A percentile compares a stretch with the other conserved stretches of the same genome.
Conservation (phyloP, 2,888 invertebrate genomes). For the Lacanobia oleracea region DNA sequence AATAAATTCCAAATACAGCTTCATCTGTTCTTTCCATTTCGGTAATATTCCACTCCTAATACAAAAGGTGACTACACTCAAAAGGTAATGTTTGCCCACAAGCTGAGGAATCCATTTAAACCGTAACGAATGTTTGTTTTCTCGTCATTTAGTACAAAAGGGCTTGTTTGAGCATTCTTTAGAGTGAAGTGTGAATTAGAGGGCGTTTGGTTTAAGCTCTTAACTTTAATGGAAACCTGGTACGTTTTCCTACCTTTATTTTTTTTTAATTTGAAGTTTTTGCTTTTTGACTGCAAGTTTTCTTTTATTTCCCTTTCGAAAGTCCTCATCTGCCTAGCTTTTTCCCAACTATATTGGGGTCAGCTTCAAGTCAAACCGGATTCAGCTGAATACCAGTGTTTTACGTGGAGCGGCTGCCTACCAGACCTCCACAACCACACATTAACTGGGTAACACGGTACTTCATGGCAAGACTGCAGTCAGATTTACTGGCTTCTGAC, state of each 20-base stretch:
- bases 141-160: constrained; percentile 42
- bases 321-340: too few species aligned
- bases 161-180: constrained; percentile 43
- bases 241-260: constrained; percentile 34
- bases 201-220: constrained; percentile 31
- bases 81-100: constrained; percentile 43
- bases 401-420: too few species aligned
- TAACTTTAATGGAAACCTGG: constrained; percentile 38
- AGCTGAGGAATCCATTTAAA: constrained; percentile 42
- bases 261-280: constrained; percentile 27
- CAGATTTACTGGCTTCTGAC: too few species aligned
- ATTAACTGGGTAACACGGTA: too few species aligned
- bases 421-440: too few species aligned
- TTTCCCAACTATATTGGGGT: too few species aligned
- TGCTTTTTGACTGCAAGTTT: neutral
- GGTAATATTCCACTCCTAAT: neutral
- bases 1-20: too few species aligned
- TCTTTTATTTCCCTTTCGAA: constrained; percentile 7
- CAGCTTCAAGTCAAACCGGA: too few species aligned
- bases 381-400: too few species aligned
- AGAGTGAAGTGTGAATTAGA: constrained; percentile 47
- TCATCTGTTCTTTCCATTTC: too few species aligned
- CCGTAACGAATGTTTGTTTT: constrained; percentile 38
- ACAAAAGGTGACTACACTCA: constrained; percentile 29
- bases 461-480: too few species aligned